These are phyloP conservation scores for Neopelma chrysocephalum DNA, from an alignment of 2,797 vertebrate species.

Conservation along the genomic window DNA sequence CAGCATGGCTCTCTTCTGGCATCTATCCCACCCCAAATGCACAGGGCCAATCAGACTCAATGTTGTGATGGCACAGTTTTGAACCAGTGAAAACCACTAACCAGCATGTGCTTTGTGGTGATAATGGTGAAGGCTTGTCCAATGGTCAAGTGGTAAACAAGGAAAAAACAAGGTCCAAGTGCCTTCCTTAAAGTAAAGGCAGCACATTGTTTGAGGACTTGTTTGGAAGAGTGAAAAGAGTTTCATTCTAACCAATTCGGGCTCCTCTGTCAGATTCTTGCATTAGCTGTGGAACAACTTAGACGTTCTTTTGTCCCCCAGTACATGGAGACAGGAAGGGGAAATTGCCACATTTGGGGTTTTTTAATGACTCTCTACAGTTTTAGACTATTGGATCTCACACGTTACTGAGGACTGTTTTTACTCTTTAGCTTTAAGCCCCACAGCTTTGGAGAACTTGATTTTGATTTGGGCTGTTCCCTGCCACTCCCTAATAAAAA, in stretches of 20 bases:
- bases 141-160: background rate
- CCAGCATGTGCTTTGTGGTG: background rate
- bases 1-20: background rate
- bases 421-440: background rate
- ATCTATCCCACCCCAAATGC: background rate
- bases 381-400: background rate
- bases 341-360: fast-evolving
- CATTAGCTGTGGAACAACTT: background rate
- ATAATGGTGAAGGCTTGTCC: background rate
- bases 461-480: background rate
- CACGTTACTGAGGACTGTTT: background rate
- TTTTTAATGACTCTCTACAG: background rate
- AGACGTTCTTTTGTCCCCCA: background rate
- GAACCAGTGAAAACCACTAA: background rate
- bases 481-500: background rate
- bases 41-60: background rate
- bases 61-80: background rate
- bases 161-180: background rate
- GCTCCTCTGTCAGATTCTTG: background rate
- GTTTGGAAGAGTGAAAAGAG: background rate
- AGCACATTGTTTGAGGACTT: background rate
- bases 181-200: background rate
- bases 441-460: background rate
- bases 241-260: background rate
- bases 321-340: background rate